These are phyloP conservation scores for Apoda limacodes DNA, from an alignment of 2,888 invertebrate species.

Conservation along the genomic window DNA sequence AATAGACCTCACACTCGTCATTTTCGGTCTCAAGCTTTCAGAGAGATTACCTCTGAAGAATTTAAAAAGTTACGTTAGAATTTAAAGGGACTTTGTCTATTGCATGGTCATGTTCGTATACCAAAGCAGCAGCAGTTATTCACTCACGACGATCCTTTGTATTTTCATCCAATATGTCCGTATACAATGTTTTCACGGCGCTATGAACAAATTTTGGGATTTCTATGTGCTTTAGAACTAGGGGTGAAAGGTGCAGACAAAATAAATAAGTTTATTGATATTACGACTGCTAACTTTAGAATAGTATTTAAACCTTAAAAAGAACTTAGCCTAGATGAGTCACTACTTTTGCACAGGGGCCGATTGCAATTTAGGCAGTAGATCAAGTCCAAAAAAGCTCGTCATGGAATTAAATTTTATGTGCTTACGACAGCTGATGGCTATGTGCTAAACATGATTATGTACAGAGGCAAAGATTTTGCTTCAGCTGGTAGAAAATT, in stretches of 20 bases:
- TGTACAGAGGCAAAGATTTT: slow-evolving; percentile 12
- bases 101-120: slow-evolving; percentile 11
- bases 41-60: slow-evolving; percentile 12
- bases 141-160: slow-evolving; percentile 14
- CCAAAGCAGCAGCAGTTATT: slow-evolving; percentile 16
- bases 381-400: slow-evolving; percentile 20
- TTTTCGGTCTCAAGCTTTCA: slow-evolving; percentile 10
- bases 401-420: slow-evolving; percentile 22
- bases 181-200: slow-evolving; percentile 20
- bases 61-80: no score
- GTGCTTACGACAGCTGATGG: slow-evolving; percentile 14
- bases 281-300: slow-evolving; percentile 18
- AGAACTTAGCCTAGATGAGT: slow-evolving; percentile 22
- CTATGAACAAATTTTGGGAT: slow-evolving; percentile 21
- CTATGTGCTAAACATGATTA: slow-evolving; percentile 15
- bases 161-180: slow-evolving; percentile 21
- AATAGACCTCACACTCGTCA: slow-evolving; percentile 16
- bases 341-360: slow-evolving; percentile 20
- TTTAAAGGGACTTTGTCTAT: slow-evolving; percentile 14
- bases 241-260: slow-evolving; percentile 20
- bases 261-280: slow-evolving; percentile 18
- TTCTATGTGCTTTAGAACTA: slow-evolving; percentile 18
- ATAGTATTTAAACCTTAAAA: slow-evolving; percentile 17
- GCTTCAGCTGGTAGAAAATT: slow-evolving; percentile 5
- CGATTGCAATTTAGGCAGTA: slow-evolving; percentile 20